Conservation (phyloP, 2,797 vertebrate species). For the Cyclopterus lumpus region DNA sequence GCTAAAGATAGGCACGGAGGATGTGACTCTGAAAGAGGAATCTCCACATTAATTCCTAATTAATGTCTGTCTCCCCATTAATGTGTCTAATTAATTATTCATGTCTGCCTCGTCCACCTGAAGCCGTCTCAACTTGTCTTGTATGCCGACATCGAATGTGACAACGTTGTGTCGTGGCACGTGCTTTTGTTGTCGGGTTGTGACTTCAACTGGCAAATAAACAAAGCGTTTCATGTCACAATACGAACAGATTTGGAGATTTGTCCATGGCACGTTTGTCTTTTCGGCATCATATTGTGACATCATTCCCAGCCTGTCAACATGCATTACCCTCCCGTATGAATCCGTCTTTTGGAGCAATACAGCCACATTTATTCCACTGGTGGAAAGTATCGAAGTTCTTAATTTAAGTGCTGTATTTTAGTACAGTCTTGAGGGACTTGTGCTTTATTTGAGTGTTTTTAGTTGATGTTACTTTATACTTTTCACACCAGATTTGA, state of each 20-base stretch:
- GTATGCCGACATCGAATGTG: conserved; percentile 55
- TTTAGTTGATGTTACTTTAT: background rate
- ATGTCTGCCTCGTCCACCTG: conserved; percentile 69
- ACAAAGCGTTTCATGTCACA: background rate
- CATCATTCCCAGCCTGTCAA: background rate
- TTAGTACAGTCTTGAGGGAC: background rate
- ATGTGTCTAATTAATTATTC: conserved; percentile 73
- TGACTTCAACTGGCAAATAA: background rate
- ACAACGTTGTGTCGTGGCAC: conserved; percentile 42
- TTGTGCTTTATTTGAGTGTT: background rate
- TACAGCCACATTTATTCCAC: background rate
- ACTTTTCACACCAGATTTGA: background rate
- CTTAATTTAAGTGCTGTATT: background rate
- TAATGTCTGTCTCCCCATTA: conserved; percentile 74
- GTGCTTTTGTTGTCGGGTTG: conserved; percentile 28
- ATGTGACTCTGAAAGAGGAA: conserved; percentile 53
- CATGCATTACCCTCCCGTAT: background rate
- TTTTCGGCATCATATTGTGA: background rate
- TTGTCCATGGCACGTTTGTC: background rate
- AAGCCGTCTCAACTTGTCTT: conserved; percentile 64
- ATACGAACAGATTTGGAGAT: background rate
- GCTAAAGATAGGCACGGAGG: conserved; percentile 58
- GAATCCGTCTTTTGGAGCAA: background rate
- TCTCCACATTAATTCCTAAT: conserved; percentile 75
- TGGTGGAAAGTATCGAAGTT: background rate